Evolutionary conservation across 2,113 vertebrate genomes (phyloP), one percentile per base, ranked within the genome.

Genomic region (Micromys minutus): DNA sequence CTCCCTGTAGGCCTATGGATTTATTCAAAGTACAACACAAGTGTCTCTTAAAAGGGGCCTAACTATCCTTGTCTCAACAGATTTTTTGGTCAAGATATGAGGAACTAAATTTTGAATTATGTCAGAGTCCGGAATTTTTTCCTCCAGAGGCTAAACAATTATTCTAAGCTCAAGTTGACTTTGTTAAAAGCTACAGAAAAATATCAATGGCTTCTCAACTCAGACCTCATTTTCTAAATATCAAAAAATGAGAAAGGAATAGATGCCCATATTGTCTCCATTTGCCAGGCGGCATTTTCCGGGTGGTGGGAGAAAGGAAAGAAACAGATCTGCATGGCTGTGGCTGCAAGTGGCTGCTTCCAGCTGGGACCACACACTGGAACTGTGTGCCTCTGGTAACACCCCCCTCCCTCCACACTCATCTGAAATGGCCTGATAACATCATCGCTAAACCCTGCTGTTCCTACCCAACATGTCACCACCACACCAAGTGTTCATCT

Each of bases 21-120:
- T 39, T 72, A 22, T 72, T 39, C 71, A 72, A 71, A 42, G 2
- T 9, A 42, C n/a, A n/a, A 59, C 52, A 81, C 31, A 77, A 87
- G n/a, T 22, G 61, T 47, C 83, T 89, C 76, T 57, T 79, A 39
- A 57, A 75, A 80, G 67, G 65, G 21, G 75, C 22, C 29, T 79
- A 57, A 31, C 24, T 71, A 12, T 42, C 13, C 47, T 93, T 61
- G 17, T 91, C 77, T 50, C 45, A 77, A 16, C 0, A 75, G 79
- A 76, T 85, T 87, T 93, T n/a, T 7, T 45, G 91, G 12, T 26
- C 19, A 52, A 84, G 75, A 89, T 86, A 90, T 77, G 76, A 88
- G 87, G 76, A 91, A 90, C 21, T 31, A 79, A 76, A 59, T 96
- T 95, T 90, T 90, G 39, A 95, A 90, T 95, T 92, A 42, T 83